A percentile compares a stretch with the other conserved stretches of the same genome.
These are phyloP conservation scores for Acanthosepion lycidas DNA, from an alignment of 2,888 invertebrate genomes.

Conservation along the genomic window DNA sequence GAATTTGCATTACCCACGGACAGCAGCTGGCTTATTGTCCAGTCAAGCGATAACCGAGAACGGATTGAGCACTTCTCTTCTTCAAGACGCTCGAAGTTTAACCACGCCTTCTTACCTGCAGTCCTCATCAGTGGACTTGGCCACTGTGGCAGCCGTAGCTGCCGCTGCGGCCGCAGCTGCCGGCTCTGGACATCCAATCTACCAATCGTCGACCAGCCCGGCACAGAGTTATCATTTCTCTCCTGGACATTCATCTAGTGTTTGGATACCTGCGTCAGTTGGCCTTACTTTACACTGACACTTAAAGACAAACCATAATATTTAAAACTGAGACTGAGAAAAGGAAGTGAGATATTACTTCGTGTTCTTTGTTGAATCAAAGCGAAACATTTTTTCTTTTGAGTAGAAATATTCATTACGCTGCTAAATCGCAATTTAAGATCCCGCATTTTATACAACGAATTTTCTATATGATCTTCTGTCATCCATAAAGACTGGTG, in stretches of 20 bases:
- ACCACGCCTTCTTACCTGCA: background rate
- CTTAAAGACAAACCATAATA: background rate
- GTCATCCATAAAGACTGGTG: too few relatives aligned
- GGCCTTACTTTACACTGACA: background rate
- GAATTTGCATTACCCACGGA: constrained; percentile 61
- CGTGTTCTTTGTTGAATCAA: background rate
- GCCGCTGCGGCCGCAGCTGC: background rate
- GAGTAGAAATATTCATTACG: background rate
- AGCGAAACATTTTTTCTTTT: background rate
- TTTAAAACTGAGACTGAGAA: too few relatives aligned
- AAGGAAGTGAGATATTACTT: background rate
- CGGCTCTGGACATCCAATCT: background rate
- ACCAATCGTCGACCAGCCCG: background rate
- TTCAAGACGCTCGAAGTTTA: constrained; percentile 49
- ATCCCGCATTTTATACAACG: background rate
- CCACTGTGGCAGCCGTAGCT: background rate
- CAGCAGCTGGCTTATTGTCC: constrained; percentile 52
- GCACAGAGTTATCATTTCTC: background rate
- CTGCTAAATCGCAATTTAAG: background rate
- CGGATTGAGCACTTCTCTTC: constrained; percentile 48
- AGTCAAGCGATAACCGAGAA: constrained; percentile 57
- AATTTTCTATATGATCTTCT: background rate
- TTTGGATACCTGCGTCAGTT: background rate
- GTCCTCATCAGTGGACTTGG: background rate
- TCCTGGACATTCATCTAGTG: background rate